These are phyloP conservation scores for Semicossyphus pulcher DNA, from an alignment of 2,113 vertebrate genomes.

Conservation along the genomic window DNA sequence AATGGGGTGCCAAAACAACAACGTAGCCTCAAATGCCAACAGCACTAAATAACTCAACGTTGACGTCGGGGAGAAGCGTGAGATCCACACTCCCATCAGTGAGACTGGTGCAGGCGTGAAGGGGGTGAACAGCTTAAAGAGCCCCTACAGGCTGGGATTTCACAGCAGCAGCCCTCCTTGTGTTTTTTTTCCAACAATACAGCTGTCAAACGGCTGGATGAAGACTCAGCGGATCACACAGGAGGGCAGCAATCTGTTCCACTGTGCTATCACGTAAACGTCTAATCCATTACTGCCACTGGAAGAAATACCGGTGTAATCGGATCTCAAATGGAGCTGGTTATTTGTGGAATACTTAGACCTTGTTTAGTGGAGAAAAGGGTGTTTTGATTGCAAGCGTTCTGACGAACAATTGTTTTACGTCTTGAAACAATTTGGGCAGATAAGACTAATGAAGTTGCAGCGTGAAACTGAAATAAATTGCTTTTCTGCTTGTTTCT, in stretches of 20 bases:
- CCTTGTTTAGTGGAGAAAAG: constrained; percentile 37
- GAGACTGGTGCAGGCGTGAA: constrained; percentile 35
- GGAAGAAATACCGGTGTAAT: constrained; percentile 50
- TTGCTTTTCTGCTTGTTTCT: constrained; percentile 39
- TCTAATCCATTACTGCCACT: constrained; percentile 61
- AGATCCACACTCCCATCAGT: constrained; percentile 32
- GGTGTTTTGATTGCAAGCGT: constrained; percentile 34
- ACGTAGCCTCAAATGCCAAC: constrained; percentile 26
- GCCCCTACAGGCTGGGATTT: constrained; percentile 56
- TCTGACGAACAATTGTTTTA: constrained; percentile 25
- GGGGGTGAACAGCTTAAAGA: constrained; percentile 38
- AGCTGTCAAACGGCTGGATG: constrained; percentile 52
- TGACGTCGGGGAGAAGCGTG: constrained; percentile 21
- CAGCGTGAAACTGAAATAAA: constrained; percentile 50
- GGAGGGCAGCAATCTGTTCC: constrained; percentile 53
- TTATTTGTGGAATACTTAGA: constrained; percentile 48
- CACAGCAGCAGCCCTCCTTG: constrained; percentile 42
- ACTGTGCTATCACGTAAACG: constrained; percentile 45
- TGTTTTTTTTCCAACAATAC: constrained; percentile 54
- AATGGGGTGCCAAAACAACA: constrained; percentile 50
- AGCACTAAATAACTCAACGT: constrained; percentile 37
- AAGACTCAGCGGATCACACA: constrained; percentile 45
- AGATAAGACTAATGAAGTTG: constrained; percentile 62
- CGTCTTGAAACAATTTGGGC: constrained; percentile 45
- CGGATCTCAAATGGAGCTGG: constrained; percentile 54